Evolutionary conservation across 37 sponge, comb jelly and placozoan genomes (phyloP).

Genomic region (Haliclona indistincta): DNA sequence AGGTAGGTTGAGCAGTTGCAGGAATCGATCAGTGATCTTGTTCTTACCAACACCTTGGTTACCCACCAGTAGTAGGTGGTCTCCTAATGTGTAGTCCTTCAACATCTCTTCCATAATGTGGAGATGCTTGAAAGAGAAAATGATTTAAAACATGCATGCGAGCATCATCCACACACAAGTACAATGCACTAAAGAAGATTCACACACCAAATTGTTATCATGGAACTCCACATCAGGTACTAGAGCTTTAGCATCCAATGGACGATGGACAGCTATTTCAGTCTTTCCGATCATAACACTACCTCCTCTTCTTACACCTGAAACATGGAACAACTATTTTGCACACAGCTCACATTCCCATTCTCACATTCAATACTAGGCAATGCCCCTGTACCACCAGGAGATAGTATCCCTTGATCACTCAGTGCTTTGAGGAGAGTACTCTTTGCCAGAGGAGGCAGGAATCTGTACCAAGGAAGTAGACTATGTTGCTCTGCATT

Average conservation of each 20-base stretch:
- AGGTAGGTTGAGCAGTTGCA: constrained; percentile 77
- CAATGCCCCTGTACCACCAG: neutral
- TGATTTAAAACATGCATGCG: neutral
- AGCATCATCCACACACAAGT: neutral
- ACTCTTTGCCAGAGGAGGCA: constrained; percentile 70
- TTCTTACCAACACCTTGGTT: constrained; percentile 98
- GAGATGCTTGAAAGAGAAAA: constrained; percentile 54
- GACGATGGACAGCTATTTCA: constrained; percentile 6
- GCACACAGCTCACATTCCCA: constrained; percentile 37
- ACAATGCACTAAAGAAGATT: too few relatives aligned
- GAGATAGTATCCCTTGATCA: constrained; percentile 40
- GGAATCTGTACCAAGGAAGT: constrained; percentile 75
- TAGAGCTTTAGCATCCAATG: constrained; percentile 48
- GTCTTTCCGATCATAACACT: constrained; percentile 62
- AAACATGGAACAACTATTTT: neutral
- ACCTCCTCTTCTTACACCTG: constrained; percentile 25
- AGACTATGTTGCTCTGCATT: neutral
- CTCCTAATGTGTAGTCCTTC: constrained; percentile 66
- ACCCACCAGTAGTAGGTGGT: constrained; percentile 88
- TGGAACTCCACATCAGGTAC: constrained; percentile 84
- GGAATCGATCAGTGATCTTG: constrained; percentile 86
- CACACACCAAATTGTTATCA: constrained; percentile 71
- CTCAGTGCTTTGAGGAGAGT: constrained; percentile 52
- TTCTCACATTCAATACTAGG: neutral
- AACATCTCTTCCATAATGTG: constrained; percentile 76